Base-by-base conservation (phyloP, 2,113 vertebrate species). In the Oceanites oceanicus region DNA sequence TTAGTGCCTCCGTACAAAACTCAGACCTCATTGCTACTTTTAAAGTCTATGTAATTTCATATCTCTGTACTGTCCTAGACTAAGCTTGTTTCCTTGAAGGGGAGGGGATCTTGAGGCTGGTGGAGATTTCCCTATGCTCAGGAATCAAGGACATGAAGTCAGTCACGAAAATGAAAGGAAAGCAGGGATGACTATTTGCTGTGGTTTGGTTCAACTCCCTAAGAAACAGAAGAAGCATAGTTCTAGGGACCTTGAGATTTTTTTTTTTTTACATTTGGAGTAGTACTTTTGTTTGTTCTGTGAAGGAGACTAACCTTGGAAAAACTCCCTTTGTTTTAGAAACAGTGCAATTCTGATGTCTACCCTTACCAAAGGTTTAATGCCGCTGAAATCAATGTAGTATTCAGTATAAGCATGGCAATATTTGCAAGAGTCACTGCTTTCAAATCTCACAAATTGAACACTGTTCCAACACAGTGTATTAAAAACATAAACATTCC, bases 401-500 rank as follows among this genome's bases (percentile, higher is more conserved):
- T 23, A 45, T 72, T 95, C 76, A 42, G 40, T n/a, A 13, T 58
- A 65, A 81, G n/a, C 30, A 1, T 16, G 27, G 47, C 45, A 78
- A 7, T 71, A 42, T 67, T 84, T 88, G 26, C 45, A 15, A 59
- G 71, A 87, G 32, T 74, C 1, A 7, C 17, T 11, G 16, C 76
- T 96, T 96, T 81, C 40, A 56, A 52, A 72, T 85, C 70, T 94
- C 52, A 81, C 76, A 87, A 71, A 45, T 10, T 42, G 58, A 75
- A 58, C 29, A 25, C 73, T 92, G 83, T 94, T 94, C 53, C 53
- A 76, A 26, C 68, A 56, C 12, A 4, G 61, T 17, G 30, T 78
- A 25, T 88, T 87, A 59, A 56, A 84, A 93, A 72, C 47, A 75
- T 91, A 87, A 96, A 92, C 91, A 85, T 89, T 75, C 38, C 58